Base-by-base conservation (phyloP, 1,140 invertebrate species). In the Hylaeus volcanicus region DNA sequence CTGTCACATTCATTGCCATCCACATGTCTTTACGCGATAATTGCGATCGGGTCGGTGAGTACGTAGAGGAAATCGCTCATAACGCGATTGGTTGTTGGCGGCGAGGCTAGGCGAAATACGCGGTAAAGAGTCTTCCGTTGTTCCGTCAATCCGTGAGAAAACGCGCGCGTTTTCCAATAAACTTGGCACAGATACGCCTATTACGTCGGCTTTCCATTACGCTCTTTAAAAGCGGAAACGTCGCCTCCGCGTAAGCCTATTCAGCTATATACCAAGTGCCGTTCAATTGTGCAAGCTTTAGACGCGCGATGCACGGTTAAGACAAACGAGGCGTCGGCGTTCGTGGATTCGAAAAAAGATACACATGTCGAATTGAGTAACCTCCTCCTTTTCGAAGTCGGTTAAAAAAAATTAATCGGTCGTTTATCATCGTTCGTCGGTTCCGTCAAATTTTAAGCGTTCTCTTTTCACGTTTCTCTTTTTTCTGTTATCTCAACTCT, bases 1-100 rank as follows among this genome's bases (percentile, higher is more conserved):
- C 86, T 87, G 86, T 87, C 81, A 79, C 84, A 78, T 86, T 86
- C 86, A 87, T 87, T 87, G 85, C 86, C 84, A 81, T 87, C 86
- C 84, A 79, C 84, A 86, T 87, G 78, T 87, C 84, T 79, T 61
- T 61, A 55, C 72, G 41, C 65, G 79, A 84, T 87, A 85, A 87
- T 87, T 74, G 73, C 64, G 70, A 81, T 81, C 82, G 51, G n/a
- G 39, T 66, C n/a, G 61, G 69, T 26, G 81, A 74, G 74, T 53
- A 51, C 26, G n/a, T 41, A 41, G 51, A 70, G 81, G 77, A 79
- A 83, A 83, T 70, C 64, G 58, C 3, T 12, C 51, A 14, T 76
- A 70, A 81, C 48, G 79, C 15, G 55, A 11, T 51, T 41, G 45
- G 5, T 15, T 61, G 65, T 60, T 14, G 43, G 9, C 56, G 51